Evolutionary conservation across 2,888 invertebrate species (phyloP).

Genomic region (Anagyrus pseudococci): DNA sequence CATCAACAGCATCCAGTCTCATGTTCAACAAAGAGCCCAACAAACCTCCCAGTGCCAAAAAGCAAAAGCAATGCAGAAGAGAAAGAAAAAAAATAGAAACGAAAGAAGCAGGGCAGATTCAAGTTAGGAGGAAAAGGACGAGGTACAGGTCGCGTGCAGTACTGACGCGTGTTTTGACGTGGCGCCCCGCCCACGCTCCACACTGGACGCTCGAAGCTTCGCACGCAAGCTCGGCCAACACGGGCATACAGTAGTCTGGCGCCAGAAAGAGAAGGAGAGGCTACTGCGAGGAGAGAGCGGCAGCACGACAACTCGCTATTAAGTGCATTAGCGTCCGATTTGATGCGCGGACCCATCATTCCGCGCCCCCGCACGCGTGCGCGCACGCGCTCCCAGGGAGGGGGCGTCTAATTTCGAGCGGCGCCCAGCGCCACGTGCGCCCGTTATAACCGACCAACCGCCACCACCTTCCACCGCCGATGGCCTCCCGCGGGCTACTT

Average conservation of each 20-base stretch:
- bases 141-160: slow-evolving; percentile 30
- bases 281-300: too few species aligned
- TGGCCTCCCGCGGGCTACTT: slow-evolving; percentile 10
- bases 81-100: background rate
- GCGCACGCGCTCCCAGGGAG: background rate
- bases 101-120: background rate
- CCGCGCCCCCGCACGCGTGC: background rate
- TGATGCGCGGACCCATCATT: slow-evolving; percentile 43
- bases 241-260: too few species aligned
- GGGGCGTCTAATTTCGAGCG: slow-evolving; percentile 27
- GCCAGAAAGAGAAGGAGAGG: too few species aligned
- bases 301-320: slow-evolving; percentile 57
- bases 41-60: background rate
- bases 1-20: background rate
- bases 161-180: slow-evolving; percentile 55
- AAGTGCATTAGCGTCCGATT: slow-evolving; percentile 57
- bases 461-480: slow-evolving; percentile 13
- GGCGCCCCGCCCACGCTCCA: slow-evolving; percentile 50
- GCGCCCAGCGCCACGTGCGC: background rate
- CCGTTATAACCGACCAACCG: slow-evolving; percentile 20
- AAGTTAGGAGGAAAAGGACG: too few species aligned
- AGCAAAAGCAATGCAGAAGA: background rate
- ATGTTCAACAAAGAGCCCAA: background rate
- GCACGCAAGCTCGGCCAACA: too few species aligned
- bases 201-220: background rate